These are phyloP conservation scores for Ophiodon elongatus DNA, from an alignment of 2,113 vertebrate species.

Conservation along the genomic window DNA sequence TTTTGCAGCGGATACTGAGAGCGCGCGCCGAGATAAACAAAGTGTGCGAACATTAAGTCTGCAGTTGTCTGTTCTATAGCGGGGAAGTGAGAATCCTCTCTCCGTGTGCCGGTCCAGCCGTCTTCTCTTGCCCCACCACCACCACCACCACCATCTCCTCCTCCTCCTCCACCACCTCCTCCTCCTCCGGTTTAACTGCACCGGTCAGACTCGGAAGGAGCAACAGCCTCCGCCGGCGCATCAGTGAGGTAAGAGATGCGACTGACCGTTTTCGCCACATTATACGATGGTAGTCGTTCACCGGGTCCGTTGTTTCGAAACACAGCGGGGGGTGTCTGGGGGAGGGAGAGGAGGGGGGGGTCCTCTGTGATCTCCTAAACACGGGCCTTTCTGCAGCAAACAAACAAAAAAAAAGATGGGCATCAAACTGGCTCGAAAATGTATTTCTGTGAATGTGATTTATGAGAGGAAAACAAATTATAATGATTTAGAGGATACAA, in stretches of 20 bases:
- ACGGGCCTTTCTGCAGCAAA: slow-evolving; percentile 11
- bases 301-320: too few species aligned
- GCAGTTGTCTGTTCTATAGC: neutral
- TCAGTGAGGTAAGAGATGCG: slow-evolving; percentile 73
- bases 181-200: slow-evolving; percentile 31
- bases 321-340: too few species aligned
- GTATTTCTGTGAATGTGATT: neutral
- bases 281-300: neutral
- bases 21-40: slow-evolving; percentile 22
- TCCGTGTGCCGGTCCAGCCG: slow-evolving; percentile 12
- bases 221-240: slow-evolving; percentile 74
- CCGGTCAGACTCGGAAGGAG: slow-evolving; percentile 69
- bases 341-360: too few species aligned
- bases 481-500: too few species aligned
- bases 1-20: slow-evolving; percentile 24
- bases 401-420: too few species aligned
- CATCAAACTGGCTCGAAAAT: neutral
- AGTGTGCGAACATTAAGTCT: slow-evolving; percentile 29
- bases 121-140: neutral
- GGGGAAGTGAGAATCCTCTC: neutral
- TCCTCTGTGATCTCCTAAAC: neutral
- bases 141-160: neutral
- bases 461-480: neutral
- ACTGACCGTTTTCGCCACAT: neutral
- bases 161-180: neutral